Percentiles rank a stretch among this genome's conserved stretches.
These are phyloP conservation scores for Halichoeres trimaculatus DNA, from an alignment of 2,113 vertebrate genomes.

Conservation along the genomic window DNA sequence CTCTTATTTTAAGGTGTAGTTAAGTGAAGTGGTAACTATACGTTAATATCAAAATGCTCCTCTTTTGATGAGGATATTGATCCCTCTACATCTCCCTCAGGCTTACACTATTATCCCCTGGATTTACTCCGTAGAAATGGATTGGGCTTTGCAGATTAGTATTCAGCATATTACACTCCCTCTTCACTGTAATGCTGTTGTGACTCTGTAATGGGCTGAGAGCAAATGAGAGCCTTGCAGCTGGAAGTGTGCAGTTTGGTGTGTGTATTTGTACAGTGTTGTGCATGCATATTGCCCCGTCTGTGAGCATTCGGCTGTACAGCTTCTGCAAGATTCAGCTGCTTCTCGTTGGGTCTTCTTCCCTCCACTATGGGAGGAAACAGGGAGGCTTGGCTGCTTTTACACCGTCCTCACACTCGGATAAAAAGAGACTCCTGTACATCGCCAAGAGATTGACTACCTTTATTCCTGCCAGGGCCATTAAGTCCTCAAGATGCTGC, in stretches of 20 bases:
- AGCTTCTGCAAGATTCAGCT: conserved; percentile 7
- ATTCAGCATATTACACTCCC: conserved; percentile 69
- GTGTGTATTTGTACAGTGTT: conserved; percentile 37
- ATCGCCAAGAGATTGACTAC: conserved; percentile 54
- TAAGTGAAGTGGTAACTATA: conserved; percentile 43
- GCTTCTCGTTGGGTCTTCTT: conserved; percentile 12
- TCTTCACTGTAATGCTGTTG: conserved; percentile 74
- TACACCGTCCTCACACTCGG: neutral
- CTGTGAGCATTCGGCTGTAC: conserved; percentile 19
- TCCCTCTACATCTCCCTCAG: conserved; percentile 54
- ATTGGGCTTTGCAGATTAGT: conserved; percentile 75
- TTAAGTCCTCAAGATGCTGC: conserved; percentile 59
- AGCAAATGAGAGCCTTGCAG: conserved; percentile 72
- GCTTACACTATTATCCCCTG: conserved; percentile 71
- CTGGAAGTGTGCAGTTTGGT: conserved; percentile 56
- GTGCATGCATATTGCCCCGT: conserved; percentile 29
- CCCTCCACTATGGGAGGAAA: conserved; percentile 18
- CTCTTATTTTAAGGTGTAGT: conserved; percentile 23
- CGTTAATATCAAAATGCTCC: conserved; percentile 55
- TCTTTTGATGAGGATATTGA: conserved; percentile 72
- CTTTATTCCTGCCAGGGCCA: conserved; percentile 47
- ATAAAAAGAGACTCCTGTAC: conserved; percentile 40
- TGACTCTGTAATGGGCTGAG: conserved; percentile 70
- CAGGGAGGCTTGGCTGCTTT: neutral
- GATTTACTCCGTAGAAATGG: conserved; percentile 72